Conservation (phyloP, 2,888 invertebrate species). For the Agapostemon virescens region DNA sequence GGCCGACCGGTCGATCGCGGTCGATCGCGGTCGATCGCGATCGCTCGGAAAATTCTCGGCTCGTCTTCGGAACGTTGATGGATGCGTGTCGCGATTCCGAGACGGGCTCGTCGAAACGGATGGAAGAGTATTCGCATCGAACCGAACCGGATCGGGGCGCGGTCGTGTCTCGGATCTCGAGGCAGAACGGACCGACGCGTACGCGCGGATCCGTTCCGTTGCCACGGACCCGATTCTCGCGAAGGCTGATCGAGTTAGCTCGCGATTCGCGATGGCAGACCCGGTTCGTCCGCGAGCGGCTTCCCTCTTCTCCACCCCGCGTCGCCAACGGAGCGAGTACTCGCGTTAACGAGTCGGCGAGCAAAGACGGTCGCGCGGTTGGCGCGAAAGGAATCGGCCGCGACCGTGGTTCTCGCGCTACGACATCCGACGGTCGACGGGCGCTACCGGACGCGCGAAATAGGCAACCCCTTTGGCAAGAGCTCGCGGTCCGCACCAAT, state of each 20-base stretch:
- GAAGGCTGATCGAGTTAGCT: constrained; percentile 68
- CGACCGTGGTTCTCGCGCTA: constrained; percentile 36
- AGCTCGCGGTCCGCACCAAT: constrained; percentile 70
- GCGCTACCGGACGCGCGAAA: constrained; percentile 37
- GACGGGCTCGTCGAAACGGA: not conserved
- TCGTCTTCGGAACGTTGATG: not conserved
- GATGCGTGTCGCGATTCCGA: not conserved
- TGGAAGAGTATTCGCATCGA: not conserved
- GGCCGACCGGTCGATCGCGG: not conserved
- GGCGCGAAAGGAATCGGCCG: constrained; percentile 29
- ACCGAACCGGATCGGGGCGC: not conserved
- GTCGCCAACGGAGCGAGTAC: constrained; percentile 58
- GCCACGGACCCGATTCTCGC: constrained; percentile 48
- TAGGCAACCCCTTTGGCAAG: constrained; percentile 47
- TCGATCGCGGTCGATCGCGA: not conserved
- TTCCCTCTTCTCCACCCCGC: not conserved
- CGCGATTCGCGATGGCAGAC: constrained; percentile 67
- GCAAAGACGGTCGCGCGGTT: constrained; percentile 65
- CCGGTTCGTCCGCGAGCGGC: constrained; percentile 9
- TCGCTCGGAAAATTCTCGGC: not conserved
- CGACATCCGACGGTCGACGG: constrained; percentile 31
- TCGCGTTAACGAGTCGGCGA: constrained; percentile 75
- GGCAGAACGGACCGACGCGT: not conserved
- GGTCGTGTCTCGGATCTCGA: not conserved
- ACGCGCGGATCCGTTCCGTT: not conserved